These are phyloP conservation scores for Tenthredo notha DNA, from an alignment of 2,888 invertebrate genomes.

Conservation along the genomic window DNA sequence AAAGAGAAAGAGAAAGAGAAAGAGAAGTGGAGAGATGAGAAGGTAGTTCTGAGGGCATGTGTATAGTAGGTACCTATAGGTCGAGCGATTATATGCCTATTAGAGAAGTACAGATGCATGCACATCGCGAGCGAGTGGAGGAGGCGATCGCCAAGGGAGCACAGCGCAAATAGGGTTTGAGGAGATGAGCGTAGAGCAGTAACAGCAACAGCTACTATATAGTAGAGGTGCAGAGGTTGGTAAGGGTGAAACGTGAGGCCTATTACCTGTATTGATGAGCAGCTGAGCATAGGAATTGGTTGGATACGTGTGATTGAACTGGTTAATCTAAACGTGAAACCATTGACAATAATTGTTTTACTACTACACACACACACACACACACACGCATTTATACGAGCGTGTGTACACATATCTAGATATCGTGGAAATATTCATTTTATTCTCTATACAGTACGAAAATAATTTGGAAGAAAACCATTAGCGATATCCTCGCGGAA, in stretches of 20 bases:
- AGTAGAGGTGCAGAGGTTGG: constrained; percentile 26
- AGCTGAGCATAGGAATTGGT: constrained; percentile 75
- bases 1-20: neutral
- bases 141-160: constrained; percentile 50
- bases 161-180: constrained; percentile 55
- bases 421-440: too few species aligned
- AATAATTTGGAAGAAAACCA: too few species aligned
- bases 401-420: neutral
- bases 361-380: neutral
- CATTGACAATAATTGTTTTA: constrained; percentile 38
- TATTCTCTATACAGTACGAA: too few species aligned
- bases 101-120: constrained; percentile 72
- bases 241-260: constrained; percentile 60
- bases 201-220: neutral
- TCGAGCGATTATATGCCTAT: constrained; percentile 76
- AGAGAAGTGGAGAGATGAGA: too few species aligned
- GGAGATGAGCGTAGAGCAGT: constrained; percentile 56
- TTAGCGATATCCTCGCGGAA: too few species aligned
- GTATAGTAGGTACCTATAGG: constrained; percentile 56
- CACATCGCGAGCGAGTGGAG: constrained; percentile 52
- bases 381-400: too few species aligned
- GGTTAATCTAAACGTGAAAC: constrained; percentile 67
- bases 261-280: constrained; percentile 75
- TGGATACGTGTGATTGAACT: constrained; percentile 75
- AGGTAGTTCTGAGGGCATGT: constrained; percentile 21